These are phyloP conservation scores for Panorpa germanica DNA, from an alignment of 2,888 invertebrate genomes.

Conservation along the genomic window DNA sequence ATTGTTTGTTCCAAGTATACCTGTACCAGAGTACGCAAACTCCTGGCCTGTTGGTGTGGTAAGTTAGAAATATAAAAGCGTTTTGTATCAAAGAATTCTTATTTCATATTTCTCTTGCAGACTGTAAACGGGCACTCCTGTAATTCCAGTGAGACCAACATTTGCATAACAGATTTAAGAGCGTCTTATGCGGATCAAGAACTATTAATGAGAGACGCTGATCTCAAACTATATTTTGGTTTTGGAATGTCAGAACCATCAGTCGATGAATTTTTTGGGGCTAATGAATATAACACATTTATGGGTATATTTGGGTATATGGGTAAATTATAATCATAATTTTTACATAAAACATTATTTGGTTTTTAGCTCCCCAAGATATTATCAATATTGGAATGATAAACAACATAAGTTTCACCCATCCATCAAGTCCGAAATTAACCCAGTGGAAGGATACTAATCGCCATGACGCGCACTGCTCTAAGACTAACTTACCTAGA, in stretches of 20 bases:
- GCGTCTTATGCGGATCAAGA: no score
- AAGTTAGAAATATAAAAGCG: conserved; percentile 7
- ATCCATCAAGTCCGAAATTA: conserved; percentile 57
- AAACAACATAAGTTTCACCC: conserved; percentile 56
- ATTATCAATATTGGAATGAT: conserved; percentile 26
- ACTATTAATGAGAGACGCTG: no score
- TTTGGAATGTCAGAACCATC: conserved; percentile 16
- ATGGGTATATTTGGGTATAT: conserved; percentile 18
- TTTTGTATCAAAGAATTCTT: no score
- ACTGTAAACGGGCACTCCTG: no score
- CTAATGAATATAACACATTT: conserved; percentile 16
- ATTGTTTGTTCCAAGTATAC: no score
- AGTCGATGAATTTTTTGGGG: conserved; percentile 15
- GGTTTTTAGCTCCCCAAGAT: no score
- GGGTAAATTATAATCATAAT: no score
- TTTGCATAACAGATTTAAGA: conserved; percentile 15
- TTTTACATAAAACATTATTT: no score
- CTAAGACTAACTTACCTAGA: conserved; percentile 14
- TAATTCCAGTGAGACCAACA: conserved; percentile 10
- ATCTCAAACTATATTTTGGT: conserved; percentile 16
- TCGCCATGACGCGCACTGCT: conserved; percentile 18
- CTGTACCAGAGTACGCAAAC: no score
- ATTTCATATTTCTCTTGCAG: no score
- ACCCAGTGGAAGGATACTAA: conserved; percentile 33
- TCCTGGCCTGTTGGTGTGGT: conserved; percentile 12